Base-by-base conservation (phyloP, 2,113 vertebrate genomes). In the Panurus biarmicus region DNA sequence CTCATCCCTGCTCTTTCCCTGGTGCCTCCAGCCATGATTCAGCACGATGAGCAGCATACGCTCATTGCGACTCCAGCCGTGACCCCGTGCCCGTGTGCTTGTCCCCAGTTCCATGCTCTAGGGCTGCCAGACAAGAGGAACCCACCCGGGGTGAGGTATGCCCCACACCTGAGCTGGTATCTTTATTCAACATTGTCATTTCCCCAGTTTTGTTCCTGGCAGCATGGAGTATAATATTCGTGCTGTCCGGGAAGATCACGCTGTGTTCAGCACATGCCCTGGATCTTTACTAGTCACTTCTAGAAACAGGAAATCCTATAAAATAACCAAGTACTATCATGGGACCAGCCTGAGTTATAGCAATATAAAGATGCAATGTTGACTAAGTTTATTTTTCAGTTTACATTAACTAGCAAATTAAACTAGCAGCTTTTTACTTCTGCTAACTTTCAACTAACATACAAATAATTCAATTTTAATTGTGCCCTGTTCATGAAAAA, bases 171-270 rank as follows among this genome's bases (percentile, higher is more conserved):
- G 14, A 42, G 44, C 11, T 3, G 4, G 5, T 25, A 28, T 26
- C 64, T 71, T 64, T 58, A 20, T 50, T 78, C 16, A 58, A 8
- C 2, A 2, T 6, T 11, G 31, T 56, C 4, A 35, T 72, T 73
- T 73, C 58, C 36, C 33, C 29, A 76, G 0, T n/a, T 14, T 69
- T 38, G 10, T 12, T 84, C 42, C 38, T 85, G 53, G 21, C 17
- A 89, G 19, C 0, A 0, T 19, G 25, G 14, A 0, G 0, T 20
- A 12, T 16, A 62, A 10, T 29, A 45, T 21, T 82, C 76, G 56
- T 82, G 40, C 40, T 78, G 38, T 58, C 56, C 75, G 70, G 47
- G 48, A 91, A 79, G 29, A n/a, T 73, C 64, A 57, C 2, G 5
- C 22, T 6, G 14, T 42, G 31, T 50, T 84, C 47, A 67, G 17